A percentile compares a stretch with the other conserved stretches of the same genome.
These are phyloP conservation scores for Leptinotarsa undecemlineata DNA, from an alignment of 1,140 invertebrate species.

Conservation along the genomic window DNA sequence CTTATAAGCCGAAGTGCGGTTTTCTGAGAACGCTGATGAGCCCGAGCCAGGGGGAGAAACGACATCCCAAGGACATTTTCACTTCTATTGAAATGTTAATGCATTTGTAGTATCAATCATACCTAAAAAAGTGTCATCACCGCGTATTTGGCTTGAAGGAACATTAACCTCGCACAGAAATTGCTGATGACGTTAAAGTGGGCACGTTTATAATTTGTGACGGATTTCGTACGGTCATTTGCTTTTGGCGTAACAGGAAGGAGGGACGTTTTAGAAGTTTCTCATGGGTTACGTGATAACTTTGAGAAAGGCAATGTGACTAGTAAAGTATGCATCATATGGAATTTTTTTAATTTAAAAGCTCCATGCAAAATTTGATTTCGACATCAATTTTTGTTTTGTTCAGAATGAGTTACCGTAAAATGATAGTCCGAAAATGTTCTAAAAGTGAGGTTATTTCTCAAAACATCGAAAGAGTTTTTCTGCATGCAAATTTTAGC, in stretches of 20 bases:
- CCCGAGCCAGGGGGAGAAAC: not conserved
- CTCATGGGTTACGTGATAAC: too few relatives aligned
- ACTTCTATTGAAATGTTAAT: slow-evolving; percentile 28
- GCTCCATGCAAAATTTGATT: too few relatives aligned
- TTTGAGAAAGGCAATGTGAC: too few relatives aligned
- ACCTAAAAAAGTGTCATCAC: slow-evolving; percentile 23
- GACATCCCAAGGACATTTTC: not conserved
- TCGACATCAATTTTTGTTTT: too few relatives aligned
- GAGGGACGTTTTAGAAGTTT: too few relatives aligned
- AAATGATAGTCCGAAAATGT: too few relatives aligned
- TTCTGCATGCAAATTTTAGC: too few relatives aligned
- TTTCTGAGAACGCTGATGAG: slow-evolving; percentile 4
- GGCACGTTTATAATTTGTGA: not conserved
- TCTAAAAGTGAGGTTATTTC: too few relatives aligned
- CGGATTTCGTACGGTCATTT: not conserved
- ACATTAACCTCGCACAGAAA: not conserved
- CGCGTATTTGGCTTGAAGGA: not conserved
- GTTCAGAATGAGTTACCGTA: too few relatives aligned
- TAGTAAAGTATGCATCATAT: too few relatives aligned
- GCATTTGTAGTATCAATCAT: slow-evolving; percentile 31
- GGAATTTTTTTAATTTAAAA: too few relatives aligned
- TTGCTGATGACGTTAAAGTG: slow-evolving; percentile 1
- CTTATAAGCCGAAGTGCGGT: slow-evolving; percentile 13
- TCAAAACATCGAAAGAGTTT: too few relatives aligned
- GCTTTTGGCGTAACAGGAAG: not conserved